These are phyloP conservation scores for Luffia ferchaultella DNA, from an alignment of 2,888 invertebrate species.

Conservation along the genomic window DNA sequence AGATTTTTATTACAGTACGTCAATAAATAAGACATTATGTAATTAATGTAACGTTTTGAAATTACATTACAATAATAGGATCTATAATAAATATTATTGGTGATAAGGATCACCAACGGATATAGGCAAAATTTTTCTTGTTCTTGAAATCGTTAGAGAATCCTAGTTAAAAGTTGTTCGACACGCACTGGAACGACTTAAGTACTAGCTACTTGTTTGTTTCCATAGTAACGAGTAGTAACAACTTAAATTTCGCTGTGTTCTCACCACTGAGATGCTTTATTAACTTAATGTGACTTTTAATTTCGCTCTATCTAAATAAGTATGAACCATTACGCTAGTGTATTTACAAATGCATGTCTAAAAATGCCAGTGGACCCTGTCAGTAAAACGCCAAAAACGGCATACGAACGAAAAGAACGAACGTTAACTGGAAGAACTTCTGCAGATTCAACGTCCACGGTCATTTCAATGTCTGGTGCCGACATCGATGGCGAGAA, in stretches of 20 bases:
- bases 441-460: constrained; percentile 41
- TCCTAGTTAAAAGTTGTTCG: too few species aligned
- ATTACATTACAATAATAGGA: too few species aligned
- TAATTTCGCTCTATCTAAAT: too few species aligned
- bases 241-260: not conserved
- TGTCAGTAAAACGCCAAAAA: constrained; percentile 74
- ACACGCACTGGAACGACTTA: too few species aligned
- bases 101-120: too few species aligned
- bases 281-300: not conserved
- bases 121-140: too few species aligned
- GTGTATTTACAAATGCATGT: constrained; percentile 76
- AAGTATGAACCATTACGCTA: constrained; percentile 57
- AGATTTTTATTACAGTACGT: too few species aligned
- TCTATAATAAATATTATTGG: too few species aligned
- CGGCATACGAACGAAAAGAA: constrained; percentile 70
- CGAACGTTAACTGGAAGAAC: constrained; percentile 37
- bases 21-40: too few species aligned
- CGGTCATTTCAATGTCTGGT: constrained; percentile 29
- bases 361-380: constrained; percentile 77
- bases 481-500: constrained; percentile 60
- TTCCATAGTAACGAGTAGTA: not conserved
- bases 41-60: too few species aligned
- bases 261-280: not conserved
- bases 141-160: too few species aligned
- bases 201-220: not conserved